Evolutionary conservation across 2,113 vertebrate genomes (phyloP).

Genomic region (Hucho hucho): DNA sequence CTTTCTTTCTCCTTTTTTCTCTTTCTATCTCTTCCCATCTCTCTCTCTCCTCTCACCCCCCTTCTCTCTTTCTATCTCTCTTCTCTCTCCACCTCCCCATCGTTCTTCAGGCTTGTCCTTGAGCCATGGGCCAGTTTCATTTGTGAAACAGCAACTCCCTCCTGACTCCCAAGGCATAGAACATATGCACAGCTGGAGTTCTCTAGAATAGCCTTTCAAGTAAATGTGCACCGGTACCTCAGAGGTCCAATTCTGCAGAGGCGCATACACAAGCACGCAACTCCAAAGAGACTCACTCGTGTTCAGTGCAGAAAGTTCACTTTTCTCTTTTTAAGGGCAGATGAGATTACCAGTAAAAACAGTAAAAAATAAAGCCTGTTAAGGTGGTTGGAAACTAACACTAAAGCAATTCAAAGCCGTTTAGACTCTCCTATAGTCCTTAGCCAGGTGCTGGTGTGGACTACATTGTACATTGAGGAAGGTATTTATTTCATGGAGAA

Average conservation of each 20-base stretch:
- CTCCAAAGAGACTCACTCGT: conserved; percentile 2
- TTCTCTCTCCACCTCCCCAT: neutral
- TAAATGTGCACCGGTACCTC: conserved; percentile 45
- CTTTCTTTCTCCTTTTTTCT: conserved; percentile 22
- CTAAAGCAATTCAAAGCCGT: conserved; percentile 26
- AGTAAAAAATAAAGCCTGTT: neutral
- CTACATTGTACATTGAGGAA: conserved; percentile 31
- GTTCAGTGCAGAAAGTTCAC: conserved; percentile 1
- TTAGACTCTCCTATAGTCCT: conserved; percentile 14
- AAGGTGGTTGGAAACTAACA: neutral
- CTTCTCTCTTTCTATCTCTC: conserved; percentile 7
- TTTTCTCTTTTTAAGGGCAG: neutral
- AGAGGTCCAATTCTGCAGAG: conserved; percentile 27
- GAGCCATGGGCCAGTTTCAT: conserved; percentile 31
- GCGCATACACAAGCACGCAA: conserved; percentile 5
- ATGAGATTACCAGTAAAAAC: neutral
- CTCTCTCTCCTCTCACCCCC: neutral
- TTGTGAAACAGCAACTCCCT: conserved; percentile 34
- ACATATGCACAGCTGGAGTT: conserved; percentile 61
- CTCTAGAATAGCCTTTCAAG: conserved; percentile 53
- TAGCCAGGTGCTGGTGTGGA: conserved; percentile 34
- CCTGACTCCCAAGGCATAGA: conserved; percentile 41
- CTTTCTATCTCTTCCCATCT: neutral
- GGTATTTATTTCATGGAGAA: conserved; percentile 38
- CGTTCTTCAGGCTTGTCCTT: conserved; percentile 56